Percentiles rank a stretch among this genome's conserved stretches.
phyloP scores from a whole-genome alignment of 2,888 invertebrate species.

The Lagria hirta region DNA sequence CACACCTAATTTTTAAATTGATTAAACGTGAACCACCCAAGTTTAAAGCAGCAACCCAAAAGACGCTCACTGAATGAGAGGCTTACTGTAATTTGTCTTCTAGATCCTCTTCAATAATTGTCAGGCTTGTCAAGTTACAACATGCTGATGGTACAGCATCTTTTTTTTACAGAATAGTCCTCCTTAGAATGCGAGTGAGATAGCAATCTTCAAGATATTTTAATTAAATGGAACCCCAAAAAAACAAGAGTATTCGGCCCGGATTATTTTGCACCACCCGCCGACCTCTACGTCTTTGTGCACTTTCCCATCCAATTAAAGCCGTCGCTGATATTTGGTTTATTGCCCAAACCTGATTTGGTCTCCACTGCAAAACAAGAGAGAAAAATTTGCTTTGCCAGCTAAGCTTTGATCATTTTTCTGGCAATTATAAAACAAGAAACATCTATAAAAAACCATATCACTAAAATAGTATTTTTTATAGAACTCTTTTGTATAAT shows the following conservation, averaged over 20 bases:
- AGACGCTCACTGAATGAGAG: slow-evolving; percentile 33
- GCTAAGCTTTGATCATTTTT: too few relatives aligned
- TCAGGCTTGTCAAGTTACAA: slow-evolving; percentile 40
- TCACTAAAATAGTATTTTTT: too few relatives aligned
- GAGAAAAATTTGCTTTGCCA: slow-evolving; percentile 13
- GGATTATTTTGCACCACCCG: slow-evolving; percentile 53
- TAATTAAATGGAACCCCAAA: slow-evolving; percentile 47
- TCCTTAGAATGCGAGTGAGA: slow-evolving; percentile 44
- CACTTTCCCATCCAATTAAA: slow-evolving; percentile 52
- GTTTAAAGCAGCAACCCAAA: slow-evolving; percentile 1
- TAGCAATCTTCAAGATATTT: slow-evolving; percentile 52
- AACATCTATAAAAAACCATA: too few relatives aligned
- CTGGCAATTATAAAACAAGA: too few relatives aligned
- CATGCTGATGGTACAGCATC: too few relatives aligned
- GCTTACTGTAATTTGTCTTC: slow-evolving; percentile 44
- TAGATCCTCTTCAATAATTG: slow-evolving; percentile 42
- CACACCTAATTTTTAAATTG: slow-evolving; percentile 3
- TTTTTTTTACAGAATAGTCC: too few relatives aligned
- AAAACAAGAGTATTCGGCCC: slow-evolving; percentile 27
- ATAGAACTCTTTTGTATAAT: too few relatives aligned
- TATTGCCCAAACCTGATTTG: slow-evolving; percentile 52
- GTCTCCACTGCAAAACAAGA: slow-evolving; percentile 34
- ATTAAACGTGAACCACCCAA: slow-evolving; percentile 16
- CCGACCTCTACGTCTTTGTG: slow-evolving; percentile 45
- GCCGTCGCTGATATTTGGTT: slow-evolving; percentile 50